Evolutionary conservation across 2,113 vertebrate genomes (phyloP), one percentile per base, ranked within the genome.

Genomic region (Pogonocichla stellata): DNA sequence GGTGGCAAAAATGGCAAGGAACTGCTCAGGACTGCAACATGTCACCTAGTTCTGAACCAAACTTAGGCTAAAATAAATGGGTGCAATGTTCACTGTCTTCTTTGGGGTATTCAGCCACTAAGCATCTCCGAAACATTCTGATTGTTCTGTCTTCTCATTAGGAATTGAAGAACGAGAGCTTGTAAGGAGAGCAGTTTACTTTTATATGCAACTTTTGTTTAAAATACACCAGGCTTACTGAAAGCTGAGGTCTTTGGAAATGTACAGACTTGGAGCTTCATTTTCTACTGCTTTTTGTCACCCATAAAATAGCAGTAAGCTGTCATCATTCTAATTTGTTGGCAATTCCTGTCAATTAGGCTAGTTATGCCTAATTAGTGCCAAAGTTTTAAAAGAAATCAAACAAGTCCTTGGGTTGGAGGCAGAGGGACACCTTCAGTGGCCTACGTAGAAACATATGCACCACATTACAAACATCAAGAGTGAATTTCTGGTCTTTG

Each of bases 21-120:
- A 36, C 29, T 62, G 50, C 62, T 90, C 70, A 91, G 81, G 20
- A 51, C 77, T 80, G 64, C 79, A 86, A 77, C 26, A 80, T 9
- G 67, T 90, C 87, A 70, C 33, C 38, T 90, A 86, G 42, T 60
- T 77, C 45, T 73, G 47, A 94, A 50, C 8, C 5, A 17, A 88
- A 86, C 34, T 73, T 70, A 51, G 26, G 34, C 60, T 93, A 69
- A 81, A 93, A 94, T 62, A 93, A 93, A 80, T 77, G 13, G 94
- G 10, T 57, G 34, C 47, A 82, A 17, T 25, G 36, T 36, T 89
- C 40, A 65, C 26, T 25, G 11, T 47, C 38, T 89, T 89, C 80
- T 90, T 34, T 80, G 62, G 62, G 19, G 62, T 90, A 83, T 61
- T 87, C 47, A 91, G 19, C 24, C 13, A 23, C 29, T 54, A 50